A percentile compares a stretch with the other conserved stretches of the same genome.
phyloP scores from a whole-genome alignment of 2,797 vertebrate species.

The Melanotaenia boesemani region DNA sequence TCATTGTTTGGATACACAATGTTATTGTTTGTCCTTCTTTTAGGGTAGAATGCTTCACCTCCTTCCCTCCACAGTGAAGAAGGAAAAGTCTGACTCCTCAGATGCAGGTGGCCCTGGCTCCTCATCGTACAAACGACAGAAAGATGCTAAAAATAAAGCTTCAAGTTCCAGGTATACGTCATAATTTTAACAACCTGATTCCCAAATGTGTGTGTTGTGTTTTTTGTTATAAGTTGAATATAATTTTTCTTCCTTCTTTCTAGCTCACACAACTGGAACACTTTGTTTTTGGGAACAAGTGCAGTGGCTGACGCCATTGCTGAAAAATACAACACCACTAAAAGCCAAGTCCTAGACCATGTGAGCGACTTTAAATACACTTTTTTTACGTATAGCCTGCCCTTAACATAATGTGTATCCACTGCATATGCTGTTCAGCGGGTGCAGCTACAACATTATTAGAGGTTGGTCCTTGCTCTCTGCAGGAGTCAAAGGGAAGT shows the following conservation, averaged over 20 bases:
- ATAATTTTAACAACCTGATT: neutral
- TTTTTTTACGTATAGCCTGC: neutral
- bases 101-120: conserved; percentile 72
- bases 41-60: conserved; percentile 95
- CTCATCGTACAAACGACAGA: conserved; percentile 92
- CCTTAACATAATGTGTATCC: neutral
- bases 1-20: neutral
- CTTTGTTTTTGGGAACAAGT: conserved; percentile 92
- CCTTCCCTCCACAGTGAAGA: conserved; percentile 92
- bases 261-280: conserved; percentile 98
- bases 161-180: conserved; percentile 87
- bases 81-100: conserved; percentile 83
- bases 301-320: conserved; percentile 94
- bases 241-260: conserved; percentile 9
- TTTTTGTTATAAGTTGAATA: neutral
- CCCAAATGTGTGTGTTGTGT: neutral
- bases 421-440: neutral
- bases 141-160: conserved; percentile 91
- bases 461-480: conserved; percentile 5
- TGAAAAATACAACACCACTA: conserved; percentile 93
- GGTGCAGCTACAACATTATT: neutral
- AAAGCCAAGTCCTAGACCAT: conserved; percentile 95
- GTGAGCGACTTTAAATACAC: conserved; percentile 81
- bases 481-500: conserved; percentile 92
- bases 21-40: neutral